Evolutionary conservation across 2,113 vertebrate species (phyloP), one percentile per base, ranked within the genome.

Genomic region (Sinosuthora webbiana): DNA sequence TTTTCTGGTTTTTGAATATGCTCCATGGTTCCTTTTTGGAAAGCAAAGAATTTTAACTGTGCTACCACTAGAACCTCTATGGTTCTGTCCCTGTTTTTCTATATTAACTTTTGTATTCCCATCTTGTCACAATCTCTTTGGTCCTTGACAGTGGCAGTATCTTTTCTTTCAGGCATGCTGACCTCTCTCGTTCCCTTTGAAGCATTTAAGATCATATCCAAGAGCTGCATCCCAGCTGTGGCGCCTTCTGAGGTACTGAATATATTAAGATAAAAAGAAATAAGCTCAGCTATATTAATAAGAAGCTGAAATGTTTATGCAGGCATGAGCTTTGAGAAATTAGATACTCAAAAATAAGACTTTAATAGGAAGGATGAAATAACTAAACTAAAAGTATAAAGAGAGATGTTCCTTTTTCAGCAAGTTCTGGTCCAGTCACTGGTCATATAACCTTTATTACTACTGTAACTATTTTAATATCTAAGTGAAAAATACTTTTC

Each of bases 201-300:
- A 95, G 92, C 93, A 83, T 67, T 93, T 90, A 60, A 30, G 73
- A 94, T 94, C 53, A 62, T 80, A 93, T 95, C 79, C 91, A 90
- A 93, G 90, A 96, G 95, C 94, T 94, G 89, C 94, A 90, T 96
- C 95, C 97, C 97, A 97, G 68, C 94, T 94, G 93, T 94, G 95
- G 77, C 18, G 84, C 92, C 69, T 96, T 91, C 56, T 44, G 92
- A 95, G 87, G 89, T 96, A 96, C 97, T 93, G 87, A 94, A 95
- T 94, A 90, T 95, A 95, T 89, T 85, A 95, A 96, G 93, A 97
- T 92, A 94, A 93, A 96, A 96, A 95, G 87, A 65, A 94, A 81
- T 69, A 93, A 65, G 81, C 68, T 94, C 79, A 45, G 52, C 67
- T 93, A 59, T 59, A 85, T 87, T 96, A 95, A 93, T 94, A 95